Evolutionary conservation across 1,140 invertebrate genomes (phyloP).

Genomic region (Pissodes strobi): DNA sequence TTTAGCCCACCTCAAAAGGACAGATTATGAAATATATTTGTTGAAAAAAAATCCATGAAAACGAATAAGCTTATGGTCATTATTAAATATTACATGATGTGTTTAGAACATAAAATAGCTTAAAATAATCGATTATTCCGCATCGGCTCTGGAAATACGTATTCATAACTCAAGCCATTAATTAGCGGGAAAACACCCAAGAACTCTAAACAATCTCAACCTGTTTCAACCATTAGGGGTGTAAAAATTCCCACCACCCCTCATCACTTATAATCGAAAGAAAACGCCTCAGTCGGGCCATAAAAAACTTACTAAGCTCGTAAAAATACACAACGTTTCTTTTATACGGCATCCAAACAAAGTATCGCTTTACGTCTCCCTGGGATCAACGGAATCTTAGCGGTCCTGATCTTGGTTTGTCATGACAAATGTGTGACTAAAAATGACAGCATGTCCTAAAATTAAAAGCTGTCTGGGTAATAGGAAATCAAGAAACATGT

Average conservation of each 20-base stretch:
- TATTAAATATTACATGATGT: too few species aligned
- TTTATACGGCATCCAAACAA: background rate
- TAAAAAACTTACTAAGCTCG: background rate
- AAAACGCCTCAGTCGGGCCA: background rate
- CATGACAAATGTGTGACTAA: background rate
- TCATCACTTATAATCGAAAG: background rate
- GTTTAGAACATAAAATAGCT: too few species aligned
- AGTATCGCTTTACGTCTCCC: background rate
- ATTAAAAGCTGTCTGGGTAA: conserved; percentile 2
- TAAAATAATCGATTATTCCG: too few species aligned
- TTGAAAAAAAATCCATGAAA: too few species aligned
- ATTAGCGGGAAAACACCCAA: too few species aligned
- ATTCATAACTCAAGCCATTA: too few species aligned
- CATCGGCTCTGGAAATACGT: too few species aligned
- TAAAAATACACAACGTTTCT: conserved; percentile 1
- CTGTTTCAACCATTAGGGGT: background rate
- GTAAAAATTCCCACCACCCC: conserved; percentile 3
- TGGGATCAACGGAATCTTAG: conserved; percentile 1
- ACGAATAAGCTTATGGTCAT: too few species aligned
- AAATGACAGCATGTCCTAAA: background rate
- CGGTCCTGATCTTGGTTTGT: background rate
- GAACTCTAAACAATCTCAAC: too few species aligned
- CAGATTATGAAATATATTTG: too few species aligned
- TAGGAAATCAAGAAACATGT: conserved; percentile 4
- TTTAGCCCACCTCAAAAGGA: too few species aligned